Evolutionary conservation across 2,888 invertebrate species (phyloP), one percentile per base, ranked within the genome.

Genomic region (Napeogenes inachia): DNA sequence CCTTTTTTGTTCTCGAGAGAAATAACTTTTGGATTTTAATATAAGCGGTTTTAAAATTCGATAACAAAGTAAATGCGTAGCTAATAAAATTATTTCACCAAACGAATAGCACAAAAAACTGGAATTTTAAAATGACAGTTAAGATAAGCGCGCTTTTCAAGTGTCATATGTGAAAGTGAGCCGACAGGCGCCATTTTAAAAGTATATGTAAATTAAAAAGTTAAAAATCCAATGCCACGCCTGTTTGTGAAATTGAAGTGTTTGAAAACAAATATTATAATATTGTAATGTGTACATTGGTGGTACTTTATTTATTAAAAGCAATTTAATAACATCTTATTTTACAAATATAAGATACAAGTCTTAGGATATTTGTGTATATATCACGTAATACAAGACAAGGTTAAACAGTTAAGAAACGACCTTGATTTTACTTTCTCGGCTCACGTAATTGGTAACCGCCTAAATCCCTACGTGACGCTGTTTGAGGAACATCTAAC

Each of bases 61-160:
- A 47, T 47, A 47, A 47, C 13, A 13, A n/a, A 21, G 47, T 6
- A 13, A 13, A 21, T 47, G n/a, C 21, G 21, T 50, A 50, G 30
- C 21, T 30, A 30, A 30, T 42, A 60, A 62, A 62, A 46, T 56
- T 59, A 47, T 59, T 60, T 60, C 46, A 62, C 35, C 32, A 61
- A 57, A 66, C 62, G 59, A 38, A 62, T 58, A 59, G 46, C 59
- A 59, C 59, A 67, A 63, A 68, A 21, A 68, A 66, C 61, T 61
- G 59, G 59, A 66, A 56, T 71, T 71, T 69, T 61, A 66, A 70
- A 70, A 71, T 68, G 69, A 70, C 69, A 67, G 67, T 71, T 71
- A 67, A 71, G 75, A 75, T 74, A 75, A 75, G 72, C 73, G 68
- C 70, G 65, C 64, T 61, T 70, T 72, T 71, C 74, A 68, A 70